Percentiles rank a stretch among this genome's conserved stretches.
phyloP scores from a whole-genome alignment of 1,140 invertebrate species.

The Odontomachus brunneus region DNA sequence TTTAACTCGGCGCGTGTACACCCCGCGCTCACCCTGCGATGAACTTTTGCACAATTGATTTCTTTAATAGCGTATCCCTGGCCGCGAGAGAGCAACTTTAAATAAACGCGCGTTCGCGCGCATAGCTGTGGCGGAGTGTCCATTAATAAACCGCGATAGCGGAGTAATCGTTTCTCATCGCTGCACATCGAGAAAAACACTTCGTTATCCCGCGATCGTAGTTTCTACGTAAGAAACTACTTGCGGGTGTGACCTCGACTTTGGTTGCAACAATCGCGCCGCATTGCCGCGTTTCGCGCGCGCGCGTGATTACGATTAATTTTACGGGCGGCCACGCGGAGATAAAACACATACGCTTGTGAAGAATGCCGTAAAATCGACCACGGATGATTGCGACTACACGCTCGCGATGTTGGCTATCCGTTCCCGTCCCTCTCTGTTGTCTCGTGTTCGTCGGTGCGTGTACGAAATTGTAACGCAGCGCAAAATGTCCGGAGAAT shows the following conservation, averaged over 20 bases:
- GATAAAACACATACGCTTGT: no score
- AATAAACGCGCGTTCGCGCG: conserved; percentile 14
- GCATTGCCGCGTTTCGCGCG: conserved; percentile 19
- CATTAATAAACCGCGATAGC: conserved; percentile 58
- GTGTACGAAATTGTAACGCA: no score
- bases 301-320: conserved; percentile 48
- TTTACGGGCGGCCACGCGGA: background rate
- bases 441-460: no score
- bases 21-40: background rate
- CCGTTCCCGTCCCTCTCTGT: no score
- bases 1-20: background rate
- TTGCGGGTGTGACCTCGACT: conserved; percentile 67
- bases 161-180: conserved; percentile 60
- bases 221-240: conserved; percentile 64
- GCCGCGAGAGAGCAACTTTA: conserved; percentile 8
- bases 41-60: conserved; percentile 12
- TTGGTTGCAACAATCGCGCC: conserved; percentile 60
- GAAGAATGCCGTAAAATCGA: no score
- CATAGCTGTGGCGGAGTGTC: background rate
- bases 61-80: background rate
- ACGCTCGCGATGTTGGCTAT: no score
- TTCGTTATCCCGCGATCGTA: conserved; percentile 34
- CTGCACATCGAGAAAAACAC: conserved; percentile 15
- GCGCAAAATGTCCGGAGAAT: no score
- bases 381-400: no score